A percentile compares a stretch with the other conserved stretches of the same genome.
phyloP scores from a whole-genome alignment of 2,113 vertebrate genomes.

The Cyanocitta stelleri region DNA sequence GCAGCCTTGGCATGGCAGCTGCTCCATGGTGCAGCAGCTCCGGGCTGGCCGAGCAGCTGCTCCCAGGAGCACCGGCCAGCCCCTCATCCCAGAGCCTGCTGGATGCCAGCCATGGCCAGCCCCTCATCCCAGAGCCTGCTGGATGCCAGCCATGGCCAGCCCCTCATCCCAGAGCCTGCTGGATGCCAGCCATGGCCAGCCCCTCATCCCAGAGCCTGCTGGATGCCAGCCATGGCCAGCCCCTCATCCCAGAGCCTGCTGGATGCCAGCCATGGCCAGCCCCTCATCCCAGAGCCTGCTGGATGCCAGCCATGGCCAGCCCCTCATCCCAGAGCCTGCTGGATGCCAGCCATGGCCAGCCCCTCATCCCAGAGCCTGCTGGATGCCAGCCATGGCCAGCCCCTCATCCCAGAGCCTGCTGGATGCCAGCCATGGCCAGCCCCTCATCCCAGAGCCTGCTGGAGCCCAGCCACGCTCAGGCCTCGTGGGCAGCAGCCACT shows the following conservation, averaged over 20 bases:
- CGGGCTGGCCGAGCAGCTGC: slow-evolving; percentile 14
- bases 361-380: not conserved
- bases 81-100: not conserved
- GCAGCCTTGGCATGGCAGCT: not conserved
- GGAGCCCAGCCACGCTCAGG: not conserved
- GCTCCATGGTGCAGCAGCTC: not conserved
- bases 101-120: not conserved
- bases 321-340: not conserved
- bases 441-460: not conserved
- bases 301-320: too few relatives aligned
- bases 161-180: not conserved
- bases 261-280: not conserved
- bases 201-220: not conserved
- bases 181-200: not conserved
- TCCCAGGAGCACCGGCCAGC: not conserved
- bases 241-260: not conserved
- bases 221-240: not conserved
- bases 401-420: not conserved
- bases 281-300: not conserved
- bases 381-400: not conserved
- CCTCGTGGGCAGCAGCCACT: accelerated
- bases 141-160: not conserved
- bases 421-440: not conserved
- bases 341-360: not conserved
- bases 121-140: not conserved